Evolutionary conservation across 2,888 invertebrate species (phyloP).

Genomic region (Villa cingulata): DNA sequence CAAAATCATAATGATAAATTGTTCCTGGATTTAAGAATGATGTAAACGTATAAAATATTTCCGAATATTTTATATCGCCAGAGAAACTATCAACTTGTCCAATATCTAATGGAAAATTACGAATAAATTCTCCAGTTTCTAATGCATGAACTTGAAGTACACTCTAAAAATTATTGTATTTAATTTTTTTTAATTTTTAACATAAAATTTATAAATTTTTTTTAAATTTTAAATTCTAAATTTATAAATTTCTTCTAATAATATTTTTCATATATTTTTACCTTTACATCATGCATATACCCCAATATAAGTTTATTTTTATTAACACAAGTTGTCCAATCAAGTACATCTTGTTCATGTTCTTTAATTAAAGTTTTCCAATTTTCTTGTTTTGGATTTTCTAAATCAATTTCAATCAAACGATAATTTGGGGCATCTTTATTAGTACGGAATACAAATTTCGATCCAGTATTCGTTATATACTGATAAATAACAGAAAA

Average conservation of each 20-base stretch:
- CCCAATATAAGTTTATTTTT: constrained; percentile 73
- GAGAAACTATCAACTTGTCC: constrained; percentile 77
- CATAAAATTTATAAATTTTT: too few species aligned
- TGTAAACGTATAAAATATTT: constrained; percentile 88
- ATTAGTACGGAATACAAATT: constrained; percentile 82
- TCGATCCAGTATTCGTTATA: constrained; percentile 71
- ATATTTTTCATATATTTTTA: constrained; percentile 27
- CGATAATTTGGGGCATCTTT: constrained; percentile 86
- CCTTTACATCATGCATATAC: constrained; percentile 91
- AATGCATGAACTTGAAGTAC: constrained; percentile 69
- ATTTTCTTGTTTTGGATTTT: constrained; percentile 54
- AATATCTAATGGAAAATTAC: constrained; percentile 66
- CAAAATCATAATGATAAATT: constrained; percentile 78
- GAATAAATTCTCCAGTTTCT: constrained; percentile 53
- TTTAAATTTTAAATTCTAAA: too few species aligned
- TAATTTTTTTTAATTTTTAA: neutral
- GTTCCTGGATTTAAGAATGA: constrained; percentile 79
- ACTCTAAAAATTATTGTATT: constrained; percentile 46
- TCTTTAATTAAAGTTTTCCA: constrained; percentile 67
- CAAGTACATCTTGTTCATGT: constrained; percentile 73
- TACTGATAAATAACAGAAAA: constrained; percentile 47
- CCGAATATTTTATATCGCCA: constrained; percentile 69
- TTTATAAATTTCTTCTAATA: too few species aligned
- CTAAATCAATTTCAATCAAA: constrained; percentile 68
- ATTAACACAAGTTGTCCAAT: constrained; percentile 77